phyloP scores from a whole-genome alignment of 2,888 invertebrate species.

The Caenorhabditis uteleia region DNA sequence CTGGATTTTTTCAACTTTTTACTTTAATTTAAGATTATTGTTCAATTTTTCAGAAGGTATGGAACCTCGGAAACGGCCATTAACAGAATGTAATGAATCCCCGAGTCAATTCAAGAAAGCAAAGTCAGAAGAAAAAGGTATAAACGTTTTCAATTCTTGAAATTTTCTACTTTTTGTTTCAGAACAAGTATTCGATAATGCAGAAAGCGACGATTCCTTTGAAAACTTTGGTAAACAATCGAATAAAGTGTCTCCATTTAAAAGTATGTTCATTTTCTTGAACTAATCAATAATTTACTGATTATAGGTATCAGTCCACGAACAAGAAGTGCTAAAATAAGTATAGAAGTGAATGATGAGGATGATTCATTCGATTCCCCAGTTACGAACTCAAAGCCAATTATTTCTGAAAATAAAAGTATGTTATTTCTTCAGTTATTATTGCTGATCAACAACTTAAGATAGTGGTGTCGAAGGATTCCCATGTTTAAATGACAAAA shows the following conservation, averaged over 20 bases:
- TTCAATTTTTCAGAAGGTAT: too few relatives aligned
- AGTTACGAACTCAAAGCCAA: background rate
- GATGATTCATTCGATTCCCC: constrained; percentile 37
- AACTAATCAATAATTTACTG: background rate
- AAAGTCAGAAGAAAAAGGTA: too few relatives aligned
- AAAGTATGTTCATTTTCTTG: constrained; percentile 2
- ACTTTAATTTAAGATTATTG: too few relatives aligned
- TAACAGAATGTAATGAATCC: too few relatives aligned
- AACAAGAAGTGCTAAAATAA: constrained; percentile 23
- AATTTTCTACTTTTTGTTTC: too few relatives aligned
- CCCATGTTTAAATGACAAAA: constrained; percentile 15
- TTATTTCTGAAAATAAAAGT: background rate
- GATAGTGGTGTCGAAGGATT: constrained; percentile 34
- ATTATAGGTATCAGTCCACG: constrained; percentile 9
- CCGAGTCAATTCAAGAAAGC: too few relatives aligned
- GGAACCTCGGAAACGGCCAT: too few relatives aligned
- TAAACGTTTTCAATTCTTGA: too few relatives aligned
- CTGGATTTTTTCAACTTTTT: too few relatives aligned
- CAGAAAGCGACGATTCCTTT: constrained; percentile 30
- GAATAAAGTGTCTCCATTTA: background rate
- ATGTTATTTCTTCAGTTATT: background rate
- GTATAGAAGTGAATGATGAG: constrained; percentile 14
- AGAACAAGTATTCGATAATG: too few relatives aligned
- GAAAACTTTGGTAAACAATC: constrained; percentile 17
- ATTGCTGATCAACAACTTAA: background rate